These are phyloP conservation scores for Porites australiensis DNA, from an alignment of 64 coral and sea anemone genomes.

Conservation along the genomic window DNA sequence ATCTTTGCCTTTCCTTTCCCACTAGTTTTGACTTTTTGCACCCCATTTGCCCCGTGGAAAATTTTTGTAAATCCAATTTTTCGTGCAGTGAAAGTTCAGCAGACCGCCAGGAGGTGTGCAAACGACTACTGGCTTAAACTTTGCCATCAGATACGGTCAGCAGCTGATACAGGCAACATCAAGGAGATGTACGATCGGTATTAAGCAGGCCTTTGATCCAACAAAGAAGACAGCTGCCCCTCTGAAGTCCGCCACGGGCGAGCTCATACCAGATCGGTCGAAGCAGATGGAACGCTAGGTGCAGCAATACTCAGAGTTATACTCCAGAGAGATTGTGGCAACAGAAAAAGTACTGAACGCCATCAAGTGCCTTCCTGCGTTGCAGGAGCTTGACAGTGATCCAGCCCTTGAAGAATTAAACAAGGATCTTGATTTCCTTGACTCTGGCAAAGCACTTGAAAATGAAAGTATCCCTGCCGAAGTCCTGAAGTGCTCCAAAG, in stretches of 20 bases:
- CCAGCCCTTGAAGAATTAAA: neutral
- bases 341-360: neutral
- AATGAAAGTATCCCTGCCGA: conserved; percentile 40
- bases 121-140: too few species aligned
- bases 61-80: too few species aligned
- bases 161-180: too few species aligned
- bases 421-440: conserved; percentile 10
- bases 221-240: neutral
- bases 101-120: too few species aligned
- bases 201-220: too few species aligned
- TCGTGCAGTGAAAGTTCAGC: too few species aligned
- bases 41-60: too few species aligned
- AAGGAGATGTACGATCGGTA: too few species aligned
- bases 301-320: conserved; percentile 52
- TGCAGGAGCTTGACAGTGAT: neutral
- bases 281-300: conserved; percentile 52
- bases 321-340: conserved; percentile 10
- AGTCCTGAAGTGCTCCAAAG: conserved; percentile 25
- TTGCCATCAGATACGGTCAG: too few species aligned
- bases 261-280: neutral
- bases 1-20: too few species aligned
- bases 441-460: neutral
- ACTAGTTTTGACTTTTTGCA: too few species aligned
- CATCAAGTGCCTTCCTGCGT: neutral
- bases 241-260: conserved; percentile 31